Base-by-base conservation (phyloP, 2,888 invertebrate genomes). In the Dasypogon diadema region DNA sequence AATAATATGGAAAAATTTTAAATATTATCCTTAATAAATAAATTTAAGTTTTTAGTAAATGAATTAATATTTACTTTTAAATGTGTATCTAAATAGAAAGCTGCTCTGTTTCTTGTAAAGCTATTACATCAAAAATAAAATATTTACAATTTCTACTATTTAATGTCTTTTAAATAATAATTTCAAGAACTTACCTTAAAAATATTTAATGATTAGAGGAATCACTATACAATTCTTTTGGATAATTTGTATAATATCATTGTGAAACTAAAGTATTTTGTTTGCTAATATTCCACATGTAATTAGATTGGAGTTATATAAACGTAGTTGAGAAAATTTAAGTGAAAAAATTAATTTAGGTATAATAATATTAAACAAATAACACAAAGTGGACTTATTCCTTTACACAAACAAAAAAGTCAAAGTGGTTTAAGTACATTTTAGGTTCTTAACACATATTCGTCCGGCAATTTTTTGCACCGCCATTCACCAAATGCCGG, bases 1-100 rank as follows among this genome's bases (percentile, higher is more conserved):
- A 72, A 42, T 70, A 56, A 75, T 75, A 54, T 75, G 46, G 42
- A 58, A 70, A 55, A 70, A 65, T 55, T 68, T 70, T 68, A 55
- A 70, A 70, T 63, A 75, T 75, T 75, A 46, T 68, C 21, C 34
- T 51, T 51, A 75, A 54, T 75, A 68, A 75, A 68, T 54, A 37
- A 75, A 74, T 42, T 42, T 42, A 12, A 42, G 12, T 42, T 42
- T 42, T 51, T 51, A 51, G 18, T 51, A 51, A 51, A 51, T 51
- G 18, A 51, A 51, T 8, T 51, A 51, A 51, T 51, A 51, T 51
- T 51, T 51, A 51, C 42, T 12, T 42, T 42, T 42, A 42, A 42
- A 42, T 42, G 12, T 60, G 60, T 30, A 60, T 60, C 16, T 54
- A 54, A 54, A 54, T 54, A 18, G 68, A 75, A 63, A 65, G 8